These are phyloP conservation scores for Rotaria magnacalcarata DNA, from an alignment of 2,888 invertebrate species.

Conservation along the genomic window DNA sequence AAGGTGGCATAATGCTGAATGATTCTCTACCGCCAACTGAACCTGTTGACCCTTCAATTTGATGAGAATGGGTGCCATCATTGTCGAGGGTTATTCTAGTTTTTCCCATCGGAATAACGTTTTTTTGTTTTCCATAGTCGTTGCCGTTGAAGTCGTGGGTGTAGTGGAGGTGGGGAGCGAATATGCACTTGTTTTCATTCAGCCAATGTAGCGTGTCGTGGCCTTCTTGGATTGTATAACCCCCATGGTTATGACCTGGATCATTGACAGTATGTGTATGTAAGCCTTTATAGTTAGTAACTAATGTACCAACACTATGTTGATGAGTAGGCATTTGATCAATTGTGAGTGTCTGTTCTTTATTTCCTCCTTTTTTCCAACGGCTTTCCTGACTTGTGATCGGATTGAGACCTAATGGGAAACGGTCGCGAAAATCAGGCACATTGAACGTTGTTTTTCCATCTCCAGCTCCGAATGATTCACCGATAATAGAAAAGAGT, in stretches of 20 bases:
- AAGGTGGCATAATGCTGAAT: conserved; percentile 13
- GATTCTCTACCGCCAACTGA: background rate
- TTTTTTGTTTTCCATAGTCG: too few species aligned
- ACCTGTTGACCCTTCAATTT: background rate
- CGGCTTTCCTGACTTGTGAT: background rate
- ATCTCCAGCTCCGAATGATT: background rate
- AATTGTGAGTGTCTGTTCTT: background rate
- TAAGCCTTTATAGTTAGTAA: background rate
- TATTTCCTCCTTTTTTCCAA: background rate
- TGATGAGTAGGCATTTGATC: background rate
- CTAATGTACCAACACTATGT: background rate
- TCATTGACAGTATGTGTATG: background rate
- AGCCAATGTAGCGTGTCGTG: too few species aligned
- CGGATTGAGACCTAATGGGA: background rate
- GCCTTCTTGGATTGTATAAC: background rate
- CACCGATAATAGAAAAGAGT: background rate
- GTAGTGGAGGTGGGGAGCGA: too few species aligned
- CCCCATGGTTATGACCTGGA: background rate
- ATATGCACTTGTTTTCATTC: too few species aligned
- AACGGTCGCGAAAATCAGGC: background rate
- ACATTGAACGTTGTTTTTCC: background rate
- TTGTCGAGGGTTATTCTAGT: background rate
- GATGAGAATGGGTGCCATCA: background rate
- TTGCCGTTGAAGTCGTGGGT: too few species aligned
- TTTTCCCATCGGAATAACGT: background rate